Conservation (phyloP, 2,888 invertebrate species). For the Chironomus tentans region DNA sequence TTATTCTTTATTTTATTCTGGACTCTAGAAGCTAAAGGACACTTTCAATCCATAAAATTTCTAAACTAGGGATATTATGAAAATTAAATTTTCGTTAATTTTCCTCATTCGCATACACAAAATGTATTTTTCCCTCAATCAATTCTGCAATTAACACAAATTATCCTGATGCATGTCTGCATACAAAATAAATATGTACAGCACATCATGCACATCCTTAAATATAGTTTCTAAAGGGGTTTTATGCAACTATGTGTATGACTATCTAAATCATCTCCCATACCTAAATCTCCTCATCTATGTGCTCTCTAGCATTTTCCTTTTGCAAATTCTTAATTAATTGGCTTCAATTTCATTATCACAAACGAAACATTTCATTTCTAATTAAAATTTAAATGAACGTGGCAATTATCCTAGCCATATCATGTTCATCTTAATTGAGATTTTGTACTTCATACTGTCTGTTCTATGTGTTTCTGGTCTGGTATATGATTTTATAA, state of each 20-base stretch:
- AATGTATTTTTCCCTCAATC: background rate
- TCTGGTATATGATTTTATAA: too few relatives aligned
- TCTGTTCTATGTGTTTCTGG: too few relatives aligned
- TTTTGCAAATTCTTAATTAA: slow-evolving; percentile 3
- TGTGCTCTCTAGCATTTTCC: background rate
- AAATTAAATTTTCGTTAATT: too few relatives aligned
- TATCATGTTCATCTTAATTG: slow-evolving; percentile 10
- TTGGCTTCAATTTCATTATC: slow-evolving; percentile 12
- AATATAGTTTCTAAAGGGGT: too few relatives aligned
- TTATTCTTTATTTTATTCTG: too few relatives aligned
- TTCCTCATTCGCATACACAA: too few relatives aligned
- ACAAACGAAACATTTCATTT: slow-evolving; percentile 16
- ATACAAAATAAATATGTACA: background rate
- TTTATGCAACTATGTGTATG: background rate
- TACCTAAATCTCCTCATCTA: background rate
- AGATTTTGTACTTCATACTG: background rate
- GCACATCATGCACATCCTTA: too few relatives aligned
- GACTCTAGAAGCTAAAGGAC: too few relatives aligned
- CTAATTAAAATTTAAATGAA: slow-evolving; percentile 24
- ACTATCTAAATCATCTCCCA: background rate
- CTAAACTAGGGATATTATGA: too few relatives aligned
- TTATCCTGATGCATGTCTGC: background rate
- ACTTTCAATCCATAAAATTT: too few relatives aligned
- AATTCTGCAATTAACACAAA: background rate
- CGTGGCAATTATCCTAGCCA: slow-evolving; percentile 9